Evolutionary conservation across 2,797 vertebrate species (phyloP).

Genomic region (Leptoclinus maculatus): DNA sequence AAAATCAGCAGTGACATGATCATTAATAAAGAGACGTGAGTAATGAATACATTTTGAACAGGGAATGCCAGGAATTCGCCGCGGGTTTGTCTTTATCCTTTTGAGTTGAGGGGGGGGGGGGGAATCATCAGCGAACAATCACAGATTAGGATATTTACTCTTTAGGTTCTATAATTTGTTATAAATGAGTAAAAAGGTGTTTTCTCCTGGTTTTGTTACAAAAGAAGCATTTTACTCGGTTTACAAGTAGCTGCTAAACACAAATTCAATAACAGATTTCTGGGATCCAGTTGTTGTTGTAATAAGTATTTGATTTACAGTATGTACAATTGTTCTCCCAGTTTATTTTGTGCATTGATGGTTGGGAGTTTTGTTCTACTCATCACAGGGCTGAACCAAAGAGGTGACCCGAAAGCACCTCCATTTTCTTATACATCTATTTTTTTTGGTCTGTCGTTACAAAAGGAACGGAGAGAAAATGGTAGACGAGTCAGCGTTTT

Average conservation of each 20-base stretch:
- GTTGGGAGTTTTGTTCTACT: conserved; percentile 57
- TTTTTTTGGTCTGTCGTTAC: conserved; percentile 24
- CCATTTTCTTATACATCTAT: conserved; percentile 41
- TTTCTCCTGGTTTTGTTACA: conserved; percentile 32
- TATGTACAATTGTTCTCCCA: conserved; percentile 35
- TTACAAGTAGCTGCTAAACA: conserved; percentile 40
- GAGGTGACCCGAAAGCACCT: conserved; percentile 73
- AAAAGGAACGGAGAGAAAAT: conserved; percentile 57
- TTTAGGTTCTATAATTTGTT: conserved; percentile 54
- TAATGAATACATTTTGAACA: conserved; percentile 63
- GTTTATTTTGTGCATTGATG: conserved; percentile 43
- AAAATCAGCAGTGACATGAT: conserved; percentile 70
- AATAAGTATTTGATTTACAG: conserved; percentile 65
- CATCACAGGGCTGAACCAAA: conserved; percentile 75
- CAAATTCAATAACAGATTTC: conserved; percentile 35
- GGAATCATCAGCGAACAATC: conserved; percentile 45
- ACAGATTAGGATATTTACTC: conserved; percentile 49
- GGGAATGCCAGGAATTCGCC: conserved; percentile 69
- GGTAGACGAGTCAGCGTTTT: conserved; percentile 56
- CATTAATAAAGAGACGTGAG: conserved; percentile 66
- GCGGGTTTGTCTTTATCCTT: conserved; percentile 42
- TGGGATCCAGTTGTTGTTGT: conserved; percentile 56
- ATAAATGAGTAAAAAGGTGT: conserved; percentile 21
- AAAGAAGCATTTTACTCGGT: conserved; percentile 36
- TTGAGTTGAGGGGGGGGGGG: conserved; percentile 26